Evolutionary conservation across 1,140 invertebrate species (phyloP), one percentile per base, ranked within the genome.

Genomic region (Drepana arcuata): DNA sequence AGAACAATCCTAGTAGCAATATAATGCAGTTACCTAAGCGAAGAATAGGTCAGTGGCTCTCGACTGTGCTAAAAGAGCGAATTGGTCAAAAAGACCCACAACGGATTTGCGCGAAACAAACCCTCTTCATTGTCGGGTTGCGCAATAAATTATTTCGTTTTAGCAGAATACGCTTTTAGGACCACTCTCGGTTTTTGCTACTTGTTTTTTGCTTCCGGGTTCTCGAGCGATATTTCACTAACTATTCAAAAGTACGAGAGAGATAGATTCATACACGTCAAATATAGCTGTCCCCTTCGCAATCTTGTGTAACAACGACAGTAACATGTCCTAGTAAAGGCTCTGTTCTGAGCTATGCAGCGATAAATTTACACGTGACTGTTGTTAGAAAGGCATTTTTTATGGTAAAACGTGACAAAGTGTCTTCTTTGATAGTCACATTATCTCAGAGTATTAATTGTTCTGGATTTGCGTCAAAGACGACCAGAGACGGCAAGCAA

Each of bases 161-260:
- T 45, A 41, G 25, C 36, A 44, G 31, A 49, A 48, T 37, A 47
- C n/a, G 24, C 26, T 38, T 49, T 53, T 46, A 44, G 14, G 44
- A 27, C 41, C 51, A 63, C 64, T 70, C 50, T 68, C 50, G 34
- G 59, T 68, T 73, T 73, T 73, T 71, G 60, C 51, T 45, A 48
- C 50, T 25, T 28, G 37, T 61, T 66, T 66, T 68, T 63, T 66
- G 56, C 53, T 63, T 71, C 54, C 64, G 58, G 57, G 44, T 35
- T n/a, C 16, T 16, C 15, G 31, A 21, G 14, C 27, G 32, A 30
- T n/a, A n/a, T n/a, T n/a, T n/a, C n/a, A n/a, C n/a, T n/a, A n/a
- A n/a, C n/a, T n/a, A n/a, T n/a, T n/a, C n/a, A n/a, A n/a, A n/a
- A n/a, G n/a, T n/a, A n/a, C n/a, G n/a, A n/a, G n/a, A n/a, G n/a